phyloP scores from a whole-genome alignment of 2,113 vertebrate genomes.

The Zonotrichia leucophrys region DNA sequence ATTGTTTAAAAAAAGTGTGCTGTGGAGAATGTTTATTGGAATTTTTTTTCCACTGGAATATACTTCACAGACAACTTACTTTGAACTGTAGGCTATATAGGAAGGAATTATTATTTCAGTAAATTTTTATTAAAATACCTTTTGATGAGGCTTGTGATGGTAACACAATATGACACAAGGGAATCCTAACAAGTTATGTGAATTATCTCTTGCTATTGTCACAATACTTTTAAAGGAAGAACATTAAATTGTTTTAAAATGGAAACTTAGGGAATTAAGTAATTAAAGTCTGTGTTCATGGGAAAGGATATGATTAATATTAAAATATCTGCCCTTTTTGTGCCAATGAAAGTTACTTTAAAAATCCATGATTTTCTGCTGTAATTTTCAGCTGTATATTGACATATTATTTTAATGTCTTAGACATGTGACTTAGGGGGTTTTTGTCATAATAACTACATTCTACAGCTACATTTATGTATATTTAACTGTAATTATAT shows the following conservation, averaged over 20 bases:
- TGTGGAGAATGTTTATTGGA: neutral
- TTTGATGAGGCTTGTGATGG: slow-evolving; percentile 1
- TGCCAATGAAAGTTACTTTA: neutral
- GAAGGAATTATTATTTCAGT: slow-evolving; percentile 37
- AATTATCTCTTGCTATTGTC: slow-evolving; percentile 6
- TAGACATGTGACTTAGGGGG: neutral
- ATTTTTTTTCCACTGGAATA: neutral
- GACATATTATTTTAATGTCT: neutral
- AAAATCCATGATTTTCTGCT: neutral
- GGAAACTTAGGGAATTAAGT: neutral
- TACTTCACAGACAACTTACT: neutral
- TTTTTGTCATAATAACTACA: neutral
- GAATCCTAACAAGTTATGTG: slow-evolving; percentile 1
- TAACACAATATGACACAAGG: slow-evolving; percentile 6
- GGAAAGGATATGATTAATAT: neutral
- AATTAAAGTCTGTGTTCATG: neutral
- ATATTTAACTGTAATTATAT: neutral
- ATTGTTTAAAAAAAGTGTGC: neutral
- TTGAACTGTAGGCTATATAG: neutral
- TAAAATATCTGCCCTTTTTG: neutral
- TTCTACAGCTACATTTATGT: neutral
- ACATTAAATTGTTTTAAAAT: neutral
- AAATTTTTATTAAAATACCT: slow-evolving; percentile 20
- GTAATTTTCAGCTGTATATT: neutral
- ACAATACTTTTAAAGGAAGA: neutral